Evolutionary conservation across 23 tunicate species (phyloP).

Genomic region (Ascidia mentula): DNA sequence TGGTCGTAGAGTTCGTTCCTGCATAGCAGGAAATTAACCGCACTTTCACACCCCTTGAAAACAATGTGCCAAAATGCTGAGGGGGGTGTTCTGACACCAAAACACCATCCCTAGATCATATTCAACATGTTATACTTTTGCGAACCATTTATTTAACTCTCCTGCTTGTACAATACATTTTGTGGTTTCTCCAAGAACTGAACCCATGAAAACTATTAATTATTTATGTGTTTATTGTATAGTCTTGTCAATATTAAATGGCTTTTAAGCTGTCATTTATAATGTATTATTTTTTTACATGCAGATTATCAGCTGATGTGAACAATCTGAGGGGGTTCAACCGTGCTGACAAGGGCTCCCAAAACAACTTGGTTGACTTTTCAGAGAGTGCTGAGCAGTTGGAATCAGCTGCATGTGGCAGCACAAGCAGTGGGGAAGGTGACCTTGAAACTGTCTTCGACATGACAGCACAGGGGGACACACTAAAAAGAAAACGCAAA

Average conservation of each 20-base stretch:
- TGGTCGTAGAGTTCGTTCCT: too few relatives aligned
- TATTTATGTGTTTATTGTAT: neutral
- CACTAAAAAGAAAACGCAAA: conserved; percentile 65
- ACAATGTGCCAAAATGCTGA: too few relatives aligned
- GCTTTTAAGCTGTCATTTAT: too few relatives aligned
- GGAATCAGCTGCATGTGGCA: conserved; percentile 19
- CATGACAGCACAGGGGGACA: conserved; percentile 83
- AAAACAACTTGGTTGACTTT: conserved; percentile 94
- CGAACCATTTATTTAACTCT: too few relatives aligned
- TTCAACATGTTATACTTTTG: too few relatives aligned
- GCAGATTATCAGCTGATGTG: neutral
- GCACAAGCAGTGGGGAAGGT: conserved; percentile 53
- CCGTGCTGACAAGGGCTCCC: conserved; percentile 91
- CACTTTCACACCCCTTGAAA: too few relatives aligned
- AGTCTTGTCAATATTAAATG: neutral
- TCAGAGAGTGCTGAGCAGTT: conserved; percentile 56
- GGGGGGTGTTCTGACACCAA: too few relatives aligned
- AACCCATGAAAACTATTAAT: neutral
- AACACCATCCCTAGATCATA: too few relatives aligned
- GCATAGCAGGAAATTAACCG: too few relatives aligned
- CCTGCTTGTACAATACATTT: too few relatives aligned
- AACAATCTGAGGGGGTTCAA: conserved; percentile 68
- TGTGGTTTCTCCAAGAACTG: too few relatives aligned
- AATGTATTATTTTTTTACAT: neutral
- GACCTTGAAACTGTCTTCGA: conserved; percentile 76